Base-by-base conservation (phyloP, 2,888 invertebrate species). In the Xylota sylvarum region DNA sequence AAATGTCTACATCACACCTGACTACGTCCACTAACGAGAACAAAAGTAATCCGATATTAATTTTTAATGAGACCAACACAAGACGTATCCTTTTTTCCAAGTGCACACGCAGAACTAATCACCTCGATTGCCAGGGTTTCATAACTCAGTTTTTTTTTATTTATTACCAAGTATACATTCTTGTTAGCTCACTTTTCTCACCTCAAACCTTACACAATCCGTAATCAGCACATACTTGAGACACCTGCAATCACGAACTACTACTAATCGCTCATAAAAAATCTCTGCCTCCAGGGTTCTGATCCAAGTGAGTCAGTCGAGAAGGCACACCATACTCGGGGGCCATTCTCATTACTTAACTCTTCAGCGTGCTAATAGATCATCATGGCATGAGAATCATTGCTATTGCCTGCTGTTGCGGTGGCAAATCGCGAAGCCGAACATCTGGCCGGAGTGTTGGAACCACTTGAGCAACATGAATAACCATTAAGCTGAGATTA, bases 331-430 rank as follows among this genome's bases (percentile, higher is more conserved):
- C 23, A n/a, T 1, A 10, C n/a, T 48, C 56, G n/a, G 58, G 55
- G 82, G 78, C 82, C 82, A 78, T 69, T 67, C 67, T 77, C 73
- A 81, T 86, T 86, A 82, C 67, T 86, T 82, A 82, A 62, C 82
- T 82, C 76, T 67, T 80, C 76, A 60, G 19, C 76, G 81, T 80
- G 76, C 81, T 65, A 76, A 80, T 85, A 81, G 85, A 80, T 85
- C 85, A 72, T 85, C 76, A 9, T 46, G 35, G 17, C 81, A 67
- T 81, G 74, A 62, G 67, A 76, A 76, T 62, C 56, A 56, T 74
- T 67, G 37, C 35, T 27, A 67, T n/a, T 46, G 62, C 35, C 69
- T 67, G 37, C 35, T 27, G 77, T n/a, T 46, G 62, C 35, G 37
- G 46, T 58, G 23, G 40, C 14, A 73, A 67, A 43, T 48, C 37